A percentile compares a stretch with the other conserved stretches of the same genome.
These are phyloP conservation scores for Antechinus flavipes DNA, from an alignment of 2,113 vertebrate genomes.

Conservation along the genomic window DNA sequence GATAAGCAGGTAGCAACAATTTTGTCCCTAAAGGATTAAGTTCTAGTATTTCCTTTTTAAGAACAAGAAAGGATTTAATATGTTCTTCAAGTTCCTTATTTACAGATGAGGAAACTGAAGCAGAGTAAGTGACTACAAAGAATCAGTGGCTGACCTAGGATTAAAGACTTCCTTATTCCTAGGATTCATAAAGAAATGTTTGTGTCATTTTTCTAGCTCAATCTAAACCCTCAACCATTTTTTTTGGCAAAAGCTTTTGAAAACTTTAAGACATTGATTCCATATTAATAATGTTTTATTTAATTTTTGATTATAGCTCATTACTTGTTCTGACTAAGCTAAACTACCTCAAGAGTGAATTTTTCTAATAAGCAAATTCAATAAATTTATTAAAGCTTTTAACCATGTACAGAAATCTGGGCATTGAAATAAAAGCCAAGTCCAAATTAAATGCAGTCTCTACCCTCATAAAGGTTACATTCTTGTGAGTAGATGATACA, in stretches of 20 bases:
- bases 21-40: background rate
- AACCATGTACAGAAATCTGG: background rate
- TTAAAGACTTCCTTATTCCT: background rate
- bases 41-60: background rate
- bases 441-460: background rate
- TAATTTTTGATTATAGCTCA: conserved; percentile 38
- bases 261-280: background rate
- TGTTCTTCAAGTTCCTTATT: background rate
- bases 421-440: background rate
- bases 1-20: background rate
- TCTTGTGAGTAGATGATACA: background rate
- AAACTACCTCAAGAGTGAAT: conserved; percentile 9
- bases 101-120: no score
- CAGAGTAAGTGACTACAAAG: background rate
- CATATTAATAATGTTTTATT: conserved; percentile 18
- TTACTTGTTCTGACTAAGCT: conserved; percentile 8
- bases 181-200: background rate
- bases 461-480: background rate
- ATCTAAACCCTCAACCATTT: background rate
- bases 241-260: background rate
- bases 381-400: background rate
- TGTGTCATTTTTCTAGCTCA: background rate
- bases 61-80: background rate
- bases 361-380: conserved; percentile 36
- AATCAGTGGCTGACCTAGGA: background rate